Evolutionary conservation across 2,888 invertebrate genomes (phyloP).

Genomic region (Patella caerulea): DNA sequence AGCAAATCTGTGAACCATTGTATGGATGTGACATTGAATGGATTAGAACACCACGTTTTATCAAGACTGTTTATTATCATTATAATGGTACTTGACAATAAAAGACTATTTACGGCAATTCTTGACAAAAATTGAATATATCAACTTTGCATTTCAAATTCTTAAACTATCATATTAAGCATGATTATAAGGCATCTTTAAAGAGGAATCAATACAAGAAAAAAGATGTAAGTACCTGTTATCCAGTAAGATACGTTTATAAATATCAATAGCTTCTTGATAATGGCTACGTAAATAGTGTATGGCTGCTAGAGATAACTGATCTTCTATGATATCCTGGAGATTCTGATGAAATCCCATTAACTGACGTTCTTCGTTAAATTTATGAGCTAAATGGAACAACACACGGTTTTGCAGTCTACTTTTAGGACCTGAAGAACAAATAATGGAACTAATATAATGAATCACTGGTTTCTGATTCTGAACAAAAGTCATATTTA

Average conservation of each 20-base stretch:
- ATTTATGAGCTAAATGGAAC: slow-evolving; percentile 94
- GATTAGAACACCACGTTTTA: too few relatives aligned
- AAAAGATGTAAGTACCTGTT: slow-evolving; percentile 80
- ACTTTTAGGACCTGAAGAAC: slow-evolving; percentile 71
- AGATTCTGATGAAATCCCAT: slow-evolving; percentile 88
- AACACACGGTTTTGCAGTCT: slow-evolving; percentile 83
- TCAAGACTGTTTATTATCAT: too few relatives aligned
- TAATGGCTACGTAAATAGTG: slow-evolving; percentile 97
- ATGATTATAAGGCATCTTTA: too few relatives aligned
- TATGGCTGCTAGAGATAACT: slow-evolving; percentile 93
- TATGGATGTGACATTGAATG: too few relatives aligned
- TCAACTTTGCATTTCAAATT: too few relatives aligned
- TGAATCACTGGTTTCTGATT: too few relatives aligned
- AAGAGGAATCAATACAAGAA: neutral
- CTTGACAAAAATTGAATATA: neutral
- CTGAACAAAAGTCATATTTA: too few relatives aligned
- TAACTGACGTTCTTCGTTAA: slow-evolving; percentile 87
- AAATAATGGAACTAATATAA: slow-evolving; percentile 5
- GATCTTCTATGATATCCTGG: slow-evolving; percentile 92
- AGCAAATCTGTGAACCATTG: too few relatives aligned
- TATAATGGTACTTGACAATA: neutral
- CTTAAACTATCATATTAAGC: too few relatives aligned
- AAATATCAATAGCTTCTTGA: slow-evolving; percentile 98
- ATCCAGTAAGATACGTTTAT: slow-evolving; percentile 91
- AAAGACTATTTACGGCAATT: neutral